phyloP scores from a whole-genome alignment of 2,888 invertebrate genomes.

The Epinotia demarniana region DNA sequence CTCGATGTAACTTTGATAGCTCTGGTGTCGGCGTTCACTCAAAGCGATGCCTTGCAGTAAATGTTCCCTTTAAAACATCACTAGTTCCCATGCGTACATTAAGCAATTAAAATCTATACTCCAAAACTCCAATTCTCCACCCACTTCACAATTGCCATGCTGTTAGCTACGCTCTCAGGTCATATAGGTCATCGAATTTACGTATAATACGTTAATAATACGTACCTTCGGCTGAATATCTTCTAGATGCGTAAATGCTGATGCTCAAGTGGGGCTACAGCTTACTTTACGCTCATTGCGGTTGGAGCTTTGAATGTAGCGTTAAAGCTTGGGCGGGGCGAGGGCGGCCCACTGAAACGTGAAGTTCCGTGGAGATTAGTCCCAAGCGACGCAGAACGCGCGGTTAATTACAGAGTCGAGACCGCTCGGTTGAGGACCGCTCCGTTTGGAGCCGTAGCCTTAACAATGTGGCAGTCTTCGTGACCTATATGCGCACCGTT shows the following conservation, averaged over 20 bases:
- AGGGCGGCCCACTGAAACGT: constrained; percentile 31
- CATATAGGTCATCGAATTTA: not conserved
- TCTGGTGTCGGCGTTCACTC: not conserved
- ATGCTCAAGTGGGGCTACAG: constrained; percentile 13
- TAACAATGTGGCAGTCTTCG: constrained; percentile 16
- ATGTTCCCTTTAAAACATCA: not conserved
- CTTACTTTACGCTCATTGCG: constrained; percentile 44
- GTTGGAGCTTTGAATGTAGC: constrained; percentile 37
- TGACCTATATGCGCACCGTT: constrained; percentile 39
- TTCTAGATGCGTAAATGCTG: not conserved
- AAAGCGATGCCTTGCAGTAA: not conserved
- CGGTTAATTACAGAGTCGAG: constrained; percentile 25
- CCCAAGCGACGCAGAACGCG: constrained; percentile 26
- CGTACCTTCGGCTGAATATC: not conserved
- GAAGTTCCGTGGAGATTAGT: constrained; percentile 30
- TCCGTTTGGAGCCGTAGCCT: constrained; percentile 19
- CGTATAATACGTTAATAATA: too few relatives aligned
- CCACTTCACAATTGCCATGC: not conserved
- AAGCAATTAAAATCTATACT: too few relatives aligned
- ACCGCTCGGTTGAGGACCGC: constrained; percentile 18
- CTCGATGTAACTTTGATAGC: not conserved
- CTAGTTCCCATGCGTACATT: too few relatives aligned
- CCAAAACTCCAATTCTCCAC: too few relatives aligned
- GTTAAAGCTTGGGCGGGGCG: constrained; percentile 29
- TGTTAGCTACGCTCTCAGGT: not conserved